Evolutionary conservation across 2,113 vertebrate genomes (phyloP).

Genomic region (Nothocercus julius): DNA sequence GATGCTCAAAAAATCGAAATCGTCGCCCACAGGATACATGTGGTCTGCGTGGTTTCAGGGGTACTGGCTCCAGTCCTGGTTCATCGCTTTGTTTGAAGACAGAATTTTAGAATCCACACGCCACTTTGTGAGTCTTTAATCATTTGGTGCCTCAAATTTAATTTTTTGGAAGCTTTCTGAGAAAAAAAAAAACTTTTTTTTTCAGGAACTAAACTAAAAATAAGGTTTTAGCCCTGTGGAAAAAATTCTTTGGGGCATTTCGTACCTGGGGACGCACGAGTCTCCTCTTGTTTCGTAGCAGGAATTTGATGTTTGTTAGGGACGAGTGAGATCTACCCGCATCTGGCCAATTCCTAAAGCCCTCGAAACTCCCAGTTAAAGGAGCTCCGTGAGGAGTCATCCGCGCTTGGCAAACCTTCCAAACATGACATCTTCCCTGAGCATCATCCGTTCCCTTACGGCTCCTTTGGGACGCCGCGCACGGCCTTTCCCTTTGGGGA

Average conservation of each 20-base stretch:
- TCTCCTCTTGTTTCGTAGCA: background rate
- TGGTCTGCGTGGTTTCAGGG: background rate
- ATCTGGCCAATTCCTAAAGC: conserved; percentile 8
- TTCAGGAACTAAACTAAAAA: background rate
- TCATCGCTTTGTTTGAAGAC: background rate
- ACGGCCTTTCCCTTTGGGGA: background rate
- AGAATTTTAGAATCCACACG: background rate
- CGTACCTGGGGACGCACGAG: background rate
- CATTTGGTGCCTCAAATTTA: fast-evolving
- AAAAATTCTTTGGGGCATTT: background rate
- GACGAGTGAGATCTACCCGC: conserved; percentile 36
- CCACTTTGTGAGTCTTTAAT: background rate
- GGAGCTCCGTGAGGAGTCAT: background rate
- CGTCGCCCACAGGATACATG: fast-evolving
- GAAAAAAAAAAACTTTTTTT: background rate
- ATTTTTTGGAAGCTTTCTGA: background rate
- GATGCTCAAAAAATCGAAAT: background rate
- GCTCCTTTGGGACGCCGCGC: too few relatives aligned
- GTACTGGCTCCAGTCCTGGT: background rate
- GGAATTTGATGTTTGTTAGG: conserved; percentile 8
- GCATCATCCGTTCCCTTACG: conserved; percentile 17
- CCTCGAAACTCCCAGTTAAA: background rate
- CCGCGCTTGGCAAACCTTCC: conserved; percentile 41
- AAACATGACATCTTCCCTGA: background rate
- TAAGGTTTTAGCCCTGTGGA: background rate